These are phyloP conservation scores for Periplaneta americana DNA, from an alignment of 1,140 invertebrate species.

Conservation along the genomic window DNA sequence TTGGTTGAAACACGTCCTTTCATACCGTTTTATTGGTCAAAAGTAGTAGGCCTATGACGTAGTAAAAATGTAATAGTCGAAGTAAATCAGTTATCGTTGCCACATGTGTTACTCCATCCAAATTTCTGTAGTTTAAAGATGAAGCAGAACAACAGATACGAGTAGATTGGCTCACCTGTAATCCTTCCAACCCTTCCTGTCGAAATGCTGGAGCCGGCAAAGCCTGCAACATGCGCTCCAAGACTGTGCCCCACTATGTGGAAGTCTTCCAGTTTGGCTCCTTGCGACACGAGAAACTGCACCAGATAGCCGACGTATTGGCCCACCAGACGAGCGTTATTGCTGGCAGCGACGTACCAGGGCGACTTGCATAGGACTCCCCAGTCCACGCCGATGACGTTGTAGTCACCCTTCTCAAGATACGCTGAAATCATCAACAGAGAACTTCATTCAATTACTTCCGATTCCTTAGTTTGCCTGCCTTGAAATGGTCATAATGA, in stretches of 20 bases:
- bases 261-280: slow-evolving; percentile 20
- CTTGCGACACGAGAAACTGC: slow-evolving; percentile 21
- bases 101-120: too few relatives aligned
- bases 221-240: slow-evolving; percentile 31
- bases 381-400: slow-evolving; percentile 21
- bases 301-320: slow-evolving; percentile 25
- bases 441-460: too few relatives aligned
- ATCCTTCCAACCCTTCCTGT: slow-evolving; percentile 34
- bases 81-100: too few relatives aligned
- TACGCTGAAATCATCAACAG: slow-evolving; percentile 6
- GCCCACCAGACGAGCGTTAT: slow-evolving; percentile 25
- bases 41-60: too few relatives aligned
- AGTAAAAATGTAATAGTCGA: too few relatives aligned
- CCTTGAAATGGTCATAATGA: too few relatives aligned
- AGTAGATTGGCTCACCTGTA: slow-evolving; percentile 36
- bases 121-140: too few relatives aligned
- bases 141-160: too few relatives aligned
- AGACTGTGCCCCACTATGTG: slow-evolving; percentile 32
- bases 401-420: slow-evolving; percentile 13
- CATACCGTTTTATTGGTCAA: too few relatives aligned
- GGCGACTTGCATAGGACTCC: slow-evolving; percentile 21
- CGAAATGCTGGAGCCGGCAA: slow-evolving; percentile 32
- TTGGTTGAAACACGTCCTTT: too few relatives aligned
- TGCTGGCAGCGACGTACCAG: slow-evolving; percentile 27
- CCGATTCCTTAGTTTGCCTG: too few relatives aligned